Conservation (phyloP, 2,888 invertebrate genomes). For the Octonoba sinensis region DNA sequence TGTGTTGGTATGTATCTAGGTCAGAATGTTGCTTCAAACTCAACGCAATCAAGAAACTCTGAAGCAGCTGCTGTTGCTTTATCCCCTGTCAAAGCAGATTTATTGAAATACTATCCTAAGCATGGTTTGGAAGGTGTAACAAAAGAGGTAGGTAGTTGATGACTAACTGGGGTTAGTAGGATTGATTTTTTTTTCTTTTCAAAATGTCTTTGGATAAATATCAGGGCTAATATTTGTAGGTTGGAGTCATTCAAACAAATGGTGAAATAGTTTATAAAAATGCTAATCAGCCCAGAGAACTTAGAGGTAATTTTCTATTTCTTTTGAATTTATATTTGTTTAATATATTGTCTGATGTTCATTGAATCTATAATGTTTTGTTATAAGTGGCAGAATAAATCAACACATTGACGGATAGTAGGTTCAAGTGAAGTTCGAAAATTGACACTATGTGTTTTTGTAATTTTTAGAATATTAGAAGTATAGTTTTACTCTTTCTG, state of each 20-base stretch:
- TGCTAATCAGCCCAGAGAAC: conserved; percentile 46
- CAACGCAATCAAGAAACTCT: conserved; percentile 25
- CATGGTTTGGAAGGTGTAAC: conserved; percentile 63
- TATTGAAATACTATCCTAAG: conserved; percentile 61
- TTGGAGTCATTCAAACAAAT: conserved; percentile 57
- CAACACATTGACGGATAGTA: too few relatives aligned
- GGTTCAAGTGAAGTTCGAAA: too few relatives aligned
- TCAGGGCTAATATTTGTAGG: conserved; percentile 17
- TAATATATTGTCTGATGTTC: too few relatives aligned
- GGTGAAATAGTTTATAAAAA: conserved; percentile 38
- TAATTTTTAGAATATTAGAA: too few relatives aligned
- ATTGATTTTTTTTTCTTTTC: not conserved
- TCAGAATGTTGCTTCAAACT: conserved; percentile 28
- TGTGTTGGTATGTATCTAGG: conserved; percentile 15
- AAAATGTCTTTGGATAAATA: not conserved
- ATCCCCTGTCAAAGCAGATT: conserved; percentile 55
- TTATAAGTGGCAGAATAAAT: too few relatives aligned
- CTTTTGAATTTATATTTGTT: not conserved
- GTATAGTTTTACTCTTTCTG: too few relatives aligned
- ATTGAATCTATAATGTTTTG: too few relatives aligned
- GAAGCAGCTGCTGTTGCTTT: conserved; percentile 14
- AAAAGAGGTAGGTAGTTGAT: conserved; percentile 55
- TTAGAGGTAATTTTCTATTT: conserved; percentile 42
- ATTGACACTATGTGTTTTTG: too few relatives aligned
- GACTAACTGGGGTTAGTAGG: not conserved